Evolutionary conservation across 1,140 invertebrate genomes (phyloP), one percentile per base, ranked within the genome.

Genomic region (Sitophilus oryzae): DNA sequence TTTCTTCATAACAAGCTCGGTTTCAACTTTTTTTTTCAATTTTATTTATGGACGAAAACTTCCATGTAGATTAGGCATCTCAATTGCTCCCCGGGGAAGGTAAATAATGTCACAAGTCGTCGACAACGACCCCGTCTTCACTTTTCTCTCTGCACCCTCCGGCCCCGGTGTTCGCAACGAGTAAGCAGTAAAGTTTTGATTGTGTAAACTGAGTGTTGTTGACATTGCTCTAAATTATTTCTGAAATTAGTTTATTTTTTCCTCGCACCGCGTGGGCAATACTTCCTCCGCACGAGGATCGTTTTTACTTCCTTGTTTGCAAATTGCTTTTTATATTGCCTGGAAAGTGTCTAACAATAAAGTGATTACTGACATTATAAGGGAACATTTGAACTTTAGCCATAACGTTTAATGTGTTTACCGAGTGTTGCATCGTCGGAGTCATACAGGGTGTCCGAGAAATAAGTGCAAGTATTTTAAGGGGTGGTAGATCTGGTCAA

Each of bases 101-200:
- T 40, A 40, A 40, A 40, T 40, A 15, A 20, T 40, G 38, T 20
- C 38, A 40, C 38, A 40, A 40, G 38, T 40, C 38, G 18, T 40
- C 19, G 38, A 14, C 14, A 20, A 40, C 38, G 38, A 40, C 19
- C 38, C n/a, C 38, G 14, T 5, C 19, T 15, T 6, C 38, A 14
- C 8, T 20, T 40, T n/a, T n/a, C n/a, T n/a, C n/a, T n/a, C n/a
- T n/a, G n/a, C n/a, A n/a, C n/a, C n/a, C n/a, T n/a, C n/a, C n/a
- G n/a, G n/a, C n/a, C n/a, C n/a, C n/a, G n/a, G n/a, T n/a, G n/a
- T n/a, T n/a, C n/a, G n/a, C n/a, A n/a, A n/a, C n/a, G n/a, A n/a
- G n/a, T n/a, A n/a, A n/a, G n/a, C 38, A 8, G 8, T 8, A 40
- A 40, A 40, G 38, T 40, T 40, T 40, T 40, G 38, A 40, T 40